Base-by-base conservation (phyloP, 2,888 invertebrate genomes). In the Cerastoderma edule region DNA sequence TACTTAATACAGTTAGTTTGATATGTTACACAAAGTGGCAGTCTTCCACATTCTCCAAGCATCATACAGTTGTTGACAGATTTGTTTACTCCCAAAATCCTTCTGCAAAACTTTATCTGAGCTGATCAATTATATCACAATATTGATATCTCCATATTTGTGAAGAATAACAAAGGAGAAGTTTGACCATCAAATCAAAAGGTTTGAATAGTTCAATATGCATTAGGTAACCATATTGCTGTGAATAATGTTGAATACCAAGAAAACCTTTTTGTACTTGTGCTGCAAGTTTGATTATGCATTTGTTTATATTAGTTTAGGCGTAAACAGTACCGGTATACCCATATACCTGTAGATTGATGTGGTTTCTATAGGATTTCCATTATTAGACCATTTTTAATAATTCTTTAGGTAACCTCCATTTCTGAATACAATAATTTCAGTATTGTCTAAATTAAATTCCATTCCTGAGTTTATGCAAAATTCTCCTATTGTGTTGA, bases 261-360 rank as follows among this genome's bases (percentile, higher is more conserved):
- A 39, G n/a, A 24, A 57, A 6, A 30, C 30, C 44, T 46, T 68
- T 57, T 39, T 22, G 56, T 2, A 57, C 44, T 46, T 68, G 68
- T 6, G 56, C 32, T 16, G n/a, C n/a, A n/a, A n/a, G n/a, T n/a
- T n/a, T n/a, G n/a, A n/a, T 30, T 68, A 57, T 4, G 56, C 44
- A 19, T 24, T 39, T 30, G 10, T 22, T 46, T 46, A 68, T n/a
- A 48, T 13, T n/a, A 54, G 19, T 35, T 54, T 8, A 3, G 53
- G 67, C 19, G 67, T 53, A 27, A 67, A 67, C 4, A 33, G 48
- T n/a, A n/a, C n/a, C n/a, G n/a, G n/a, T 32, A 54, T 35, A 3
- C 67, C 67, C 39, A 54, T 53, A 22, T 67, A 67, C 16, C 35
- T 67, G 28, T 67, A 67, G 16, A 67, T 22, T 19, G 44, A 44